Evolutionary conservation across 2,113 vertebrate genomes (phyloP).

Genomic region (Istiophorus platypterus): DNA sequence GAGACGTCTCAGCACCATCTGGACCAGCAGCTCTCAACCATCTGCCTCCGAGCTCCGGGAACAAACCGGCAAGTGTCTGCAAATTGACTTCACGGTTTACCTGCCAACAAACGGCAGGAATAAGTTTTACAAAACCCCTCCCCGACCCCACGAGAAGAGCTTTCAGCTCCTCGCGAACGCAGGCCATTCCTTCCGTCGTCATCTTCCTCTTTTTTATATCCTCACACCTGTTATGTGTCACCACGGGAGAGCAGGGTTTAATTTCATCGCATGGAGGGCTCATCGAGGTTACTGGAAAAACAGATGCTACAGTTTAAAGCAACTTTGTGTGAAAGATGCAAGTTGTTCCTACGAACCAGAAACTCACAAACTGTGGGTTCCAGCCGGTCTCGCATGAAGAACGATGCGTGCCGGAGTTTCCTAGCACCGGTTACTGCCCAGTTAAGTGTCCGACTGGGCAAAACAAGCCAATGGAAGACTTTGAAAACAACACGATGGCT

Average conservation of each 20-base stretch:
- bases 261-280: neutral
- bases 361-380: no score
- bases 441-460: neutral
- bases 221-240: constrained; percentile 1
- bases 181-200: neutral
- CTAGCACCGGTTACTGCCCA: neutral
- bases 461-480: neutral
- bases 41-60: constrained; percentile 21
- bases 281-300: neutral
- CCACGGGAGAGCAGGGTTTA: no score
- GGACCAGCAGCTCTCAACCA: constrained; percentile 24
- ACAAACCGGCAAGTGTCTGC: neutral
- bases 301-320: neutral
- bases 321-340: no score
- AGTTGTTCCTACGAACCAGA: no score
- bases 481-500: neutral
- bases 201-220: neutral
- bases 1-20: constrained; percentile 6
- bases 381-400: no score
- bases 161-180: neutral
- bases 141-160: neutral
- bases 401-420: no score
- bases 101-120: neutral
- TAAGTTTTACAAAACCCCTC: neutral
- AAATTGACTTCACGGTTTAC: constrained; percentile 23